Evolutionary conservation across 2,113 vertebrate genomes (phyloP), one percentile per base, ranked within the genome.

Genomic region (Semnornis frantzii): DNA sequence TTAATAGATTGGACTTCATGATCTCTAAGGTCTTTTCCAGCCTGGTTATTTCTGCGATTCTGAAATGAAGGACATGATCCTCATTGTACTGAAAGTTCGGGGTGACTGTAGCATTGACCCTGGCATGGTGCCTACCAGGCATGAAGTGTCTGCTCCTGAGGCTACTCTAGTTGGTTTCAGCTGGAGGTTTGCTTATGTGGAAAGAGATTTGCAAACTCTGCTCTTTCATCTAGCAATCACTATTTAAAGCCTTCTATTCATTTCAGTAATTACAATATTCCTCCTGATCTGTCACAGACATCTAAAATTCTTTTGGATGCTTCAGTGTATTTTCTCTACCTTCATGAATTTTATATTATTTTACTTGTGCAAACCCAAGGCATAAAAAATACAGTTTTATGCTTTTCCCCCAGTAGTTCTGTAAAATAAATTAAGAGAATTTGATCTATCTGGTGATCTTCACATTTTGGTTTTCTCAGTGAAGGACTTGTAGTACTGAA

Each of bases 301-400:
- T 93, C 79, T 93, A 82, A 79, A 89, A 73, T 94, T 93, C 46
- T 89, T 95, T 87, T 91, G 84, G 63, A 77, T 91, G 42, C 46
- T 68, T 93, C 58, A 58, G 34, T 79, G 15, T 59, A 76, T 95
- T 93, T 95, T 89, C 69, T 89, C 52, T 31, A 73, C 37, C 27
- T 82, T 93, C 52, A 87, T 60, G 30, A 76, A 80, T 92, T 93
- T 91, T 87, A 31, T 89, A 92, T 92, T 71, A 70, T 90, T 92
- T 76, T 65, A 72, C 27, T 33, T 42, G 50, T 66, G 37, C n/a
- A 77, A 89, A 90, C 31, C 17, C 15, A 90, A 85, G 64, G 33
- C 19, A 77, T 82, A 93, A 85, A 96, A 90, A 87, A 82, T 58
- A 77, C 28, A 70, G 66, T 66, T 90, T 88, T 54, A 52, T 80